Percentiles rank a stretch among this genome's conserved stretches.
Conservation (phyloP, 2,888 invertebrate species). For the Argyresthia goedartella region DNA sequence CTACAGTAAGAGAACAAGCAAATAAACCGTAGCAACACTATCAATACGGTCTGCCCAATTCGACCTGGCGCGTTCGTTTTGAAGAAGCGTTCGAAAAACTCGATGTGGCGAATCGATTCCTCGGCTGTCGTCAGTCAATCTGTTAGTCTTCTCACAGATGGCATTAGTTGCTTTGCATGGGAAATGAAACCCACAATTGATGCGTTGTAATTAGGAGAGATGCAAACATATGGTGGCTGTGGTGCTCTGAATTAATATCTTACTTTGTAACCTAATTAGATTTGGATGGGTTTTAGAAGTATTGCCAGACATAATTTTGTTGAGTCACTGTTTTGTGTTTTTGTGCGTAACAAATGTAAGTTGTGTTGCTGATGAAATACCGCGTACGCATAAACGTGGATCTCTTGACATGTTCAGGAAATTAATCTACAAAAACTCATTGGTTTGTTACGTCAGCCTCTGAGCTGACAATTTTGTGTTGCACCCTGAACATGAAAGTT, state of each 20-base stretch:
- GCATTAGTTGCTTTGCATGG: constrained; percentile 29
- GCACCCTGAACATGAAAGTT: no score
- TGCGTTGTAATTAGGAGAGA: constrained; percentile 21
- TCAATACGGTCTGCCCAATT: constrained; percentile 44
- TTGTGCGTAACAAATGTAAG: no score
- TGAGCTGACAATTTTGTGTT: no score
- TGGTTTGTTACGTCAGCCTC: no score
- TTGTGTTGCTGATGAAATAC: no score
- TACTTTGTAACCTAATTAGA: constrained; percentile 33
- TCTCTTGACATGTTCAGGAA: no score
- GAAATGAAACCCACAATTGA: constrained; percentile 19
- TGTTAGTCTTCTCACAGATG: constrained; percentile 42
- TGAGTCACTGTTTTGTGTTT: no score
- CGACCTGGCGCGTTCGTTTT: constrained; percentile 36
- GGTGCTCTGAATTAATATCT: constrained; percentile 23
- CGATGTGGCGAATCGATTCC: constrained; percentile 51
- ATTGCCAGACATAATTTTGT: no score
- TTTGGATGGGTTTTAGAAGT: constrained; percentile 11
- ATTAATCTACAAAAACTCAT: no score
- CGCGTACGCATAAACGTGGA: no score
- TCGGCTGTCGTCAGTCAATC: constrained; percentile 46
- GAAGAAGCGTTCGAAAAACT: constrained; percentile 26
- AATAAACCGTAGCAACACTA: constrained; percentile 43
- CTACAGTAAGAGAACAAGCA: background rate
- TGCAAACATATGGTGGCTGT: constrained; percentile 31